A percentile compares a stretch with the other conserved stretches of the same genome.
These are phyloP conservation scores for Poeciliopsis infans DNA, from an alignment of 2,797 vertebrate genomes.

Conservation along the genomic window DNA sequence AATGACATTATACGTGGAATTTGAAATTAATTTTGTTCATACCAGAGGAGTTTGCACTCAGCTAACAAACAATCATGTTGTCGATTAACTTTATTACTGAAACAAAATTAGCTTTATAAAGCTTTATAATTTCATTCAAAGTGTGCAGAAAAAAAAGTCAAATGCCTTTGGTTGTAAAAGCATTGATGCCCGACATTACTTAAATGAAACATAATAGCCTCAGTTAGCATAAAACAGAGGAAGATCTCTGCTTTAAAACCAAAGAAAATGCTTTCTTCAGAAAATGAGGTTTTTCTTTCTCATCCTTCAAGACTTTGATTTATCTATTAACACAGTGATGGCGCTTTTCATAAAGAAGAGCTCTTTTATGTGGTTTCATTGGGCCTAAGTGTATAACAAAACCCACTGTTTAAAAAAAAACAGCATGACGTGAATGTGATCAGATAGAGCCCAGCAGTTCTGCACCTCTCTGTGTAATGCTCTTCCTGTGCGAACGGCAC, in stretches of 20 bases:
- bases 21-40: background rate
- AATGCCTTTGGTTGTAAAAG: slow-evolving; percentile 3
- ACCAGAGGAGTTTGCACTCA: background rate
- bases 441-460: slow-evolving; percentile 63
- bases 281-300: background rate
- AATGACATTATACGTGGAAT: background rate
- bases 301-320: slow-evolving; percentile 6
- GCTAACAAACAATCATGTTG: background rate
- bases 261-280: background rate
- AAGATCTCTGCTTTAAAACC: slow-evolving; percentile 6
- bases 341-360: slow-evolving; percentile 20
- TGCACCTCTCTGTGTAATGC: slow-evolving; percentile 52
- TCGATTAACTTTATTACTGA: background rate
- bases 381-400: slow-evolving; percentile 38
- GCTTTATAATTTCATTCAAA: background rate
- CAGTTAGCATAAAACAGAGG: slow-evolving; percentile 6
- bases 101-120: background rate
- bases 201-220: slow-evolving; percentile 9
- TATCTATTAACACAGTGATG: slow-evolving; percentile 4
- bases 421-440: slow-evolving; percentile 70
- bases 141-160: background rate
- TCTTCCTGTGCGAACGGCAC: slow-evolving; percentile 75
- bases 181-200: background rate
- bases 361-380: slow-evolving; percentile 25
- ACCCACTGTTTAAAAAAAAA: slow-evolving; percentile 45